A percentile compares a stretch with the other conserved stretches of the same genome.
Evolutionary conservation across 1,140 invertebrate species (phyloP).

Genomic region (Trichomalopsis sarcophagae): DNA sequence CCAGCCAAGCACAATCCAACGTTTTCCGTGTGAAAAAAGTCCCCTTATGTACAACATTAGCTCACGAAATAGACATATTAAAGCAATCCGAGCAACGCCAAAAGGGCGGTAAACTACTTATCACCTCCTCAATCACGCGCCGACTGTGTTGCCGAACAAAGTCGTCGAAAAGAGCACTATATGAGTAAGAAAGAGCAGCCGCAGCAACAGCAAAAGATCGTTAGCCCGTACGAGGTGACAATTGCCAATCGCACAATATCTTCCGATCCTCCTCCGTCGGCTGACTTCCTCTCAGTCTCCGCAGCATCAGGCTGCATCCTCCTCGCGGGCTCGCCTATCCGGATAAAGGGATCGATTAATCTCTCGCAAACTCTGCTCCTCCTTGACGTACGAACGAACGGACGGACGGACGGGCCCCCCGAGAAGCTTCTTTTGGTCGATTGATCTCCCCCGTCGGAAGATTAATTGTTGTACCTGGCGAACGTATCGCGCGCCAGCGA

Average conservation of each 20-base stretch:
- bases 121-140: background rate
- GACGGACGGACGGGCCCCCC: constrained; percentile 6
- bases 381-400: background rate
- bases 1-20: too few species aligned
- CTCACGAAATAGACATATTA: background rate
- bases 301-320: background rate
- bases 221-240: background rate
- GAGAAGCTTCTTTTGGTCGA: constrained; percentile 61
- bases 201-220: background rate
- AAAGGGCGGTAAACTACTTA: background rate
- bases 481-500: constrained; percentile 13
- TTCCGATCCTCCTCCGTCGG: background rate
- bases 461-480: constrained; percentile 60
- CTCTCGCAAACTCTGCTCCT: constrained; percentile 56
- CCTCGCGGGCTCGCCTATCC: constrained; percentile 50
- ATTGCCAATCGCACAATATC: background rate
- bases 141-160: background rate
- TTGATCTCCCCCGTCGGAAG: constrained; percentile 59
- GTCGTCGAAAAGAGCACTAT: background rate
- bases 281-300: background rate
- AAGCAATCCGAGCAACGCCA: background rate
- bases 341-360: constrained; percentile 64
- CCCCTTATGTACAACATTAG: background rate
- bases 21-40: background rate
- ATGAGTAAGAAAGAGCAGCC: background rate